Evolutionary conservation across 1,140 invertebrate genomes (phyloP).

Genomic region (Scaptomyza montana): DNA sequence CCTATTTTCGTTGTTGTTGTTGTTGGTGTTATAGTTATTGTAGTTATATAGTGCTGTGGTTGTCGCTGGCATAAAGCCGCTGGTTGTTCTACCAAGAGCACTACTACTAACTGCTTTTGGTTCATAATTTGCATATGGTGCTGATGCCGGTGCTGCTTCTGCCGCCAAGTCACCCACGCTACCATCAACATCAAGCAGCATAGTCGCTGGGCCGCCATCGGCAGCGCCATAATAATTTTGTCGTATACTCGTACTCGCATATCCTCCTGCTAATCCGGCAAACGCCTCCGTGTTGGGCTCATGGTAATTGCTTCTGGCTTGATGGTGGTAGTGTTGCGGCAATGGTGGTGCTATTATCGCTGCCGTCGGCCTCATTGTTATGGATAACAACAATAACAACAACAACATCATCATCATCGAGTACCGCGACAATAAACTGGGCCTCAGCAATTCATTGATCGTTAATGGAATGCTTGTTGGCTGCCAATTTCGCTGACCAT

Average conservation of each 20-base stretch:
- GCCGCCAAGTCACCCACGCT: slow-evolving; percentile 49
- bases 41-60: slow-evolving; percentile 42
- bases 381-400: slow-evolving; percentile 42
- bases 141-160: slow-evolving; percentile 22
- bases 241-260: slow-evolving; percentile 43
- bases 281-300: slow-evolving; percentile 51
- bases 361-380: slow-evolving; percentile 55
- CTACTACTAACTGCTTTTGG: slow-evolving; percentile 40
- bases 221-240: slow-evolving; percentile 64
- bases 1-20: slow-evolving; percentile 28
- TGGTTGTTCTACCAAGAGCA: slow-evolving; percentile 20
- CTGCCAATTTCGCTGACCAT: slow-evolving; percentile 26
- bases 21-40: slow-evolving; percentile 29
- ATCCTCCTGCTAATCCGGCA: slow-evolving; percentile 71
- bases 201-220: background rate
- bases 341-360: slow-evolving; percentile 35
- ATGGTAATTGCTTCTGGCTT: slow-evolving; percentile 62
- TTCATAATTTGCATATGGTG: slow-evolving; percentile 77
- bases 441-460: slow-evolving; percentile 68
- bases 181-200: slow-evolving; percentile 8
- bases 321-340: slow-evolving; percentile 27
- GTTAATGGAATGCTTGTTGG: slow-evolving; percentile 58
- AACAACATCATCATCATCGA: background rate
- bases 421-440: background rate
- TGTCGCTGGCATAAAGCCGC: slow-evolving; percentile 60